Evolutionary conservation across 2,888 invertebrate genomes (phyloP), one percentile per base, ranked within the genome.

Genomic region (Acronicta psi): DNA sequence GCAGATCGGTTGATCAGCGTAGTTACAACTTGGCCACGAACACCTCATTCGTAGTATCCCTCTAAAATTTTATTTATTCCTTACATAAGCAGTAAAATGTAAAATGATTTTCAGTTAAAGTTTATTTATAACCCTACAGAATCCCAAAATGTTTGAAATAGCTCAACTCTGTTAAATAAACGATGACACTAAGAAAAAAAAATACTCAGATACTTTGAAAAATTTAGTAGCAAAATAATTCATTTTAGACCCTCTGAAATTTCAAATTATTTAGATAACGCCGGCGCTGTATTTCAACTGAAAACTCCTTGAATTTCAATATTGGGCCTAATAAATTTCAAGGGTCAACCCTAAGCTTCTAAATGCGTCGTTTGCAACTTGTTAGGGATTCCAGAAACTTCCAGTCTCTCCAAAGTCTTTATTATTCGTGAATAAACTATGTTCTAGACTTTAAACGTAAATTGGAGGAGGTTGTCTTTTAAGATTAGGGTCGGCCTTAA

Each of bases 291-390:
- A 55, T 43, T n/a, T n/a, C 18, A 46, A 17, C 37, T 40, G 17
- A 25, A 54, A 63, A 54, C 16, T 37, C 8, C 13, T 47, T 44
- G 23, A 55, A 46, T 59, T 64, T 64, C 40, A 53, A 50, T 43
- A 41, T 10, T 16, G 8, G n/a, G 18, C 54, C 17, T 17, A 56
- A 64, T 59, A 34, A 56, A 59, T 55, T 68, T 31, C 38, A 20
- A 38, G 40, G 59, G 55, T 65, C 66, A 50, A 20, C 31, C 14
- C 31, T 53, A 59, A 69, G 56, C 45, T 59, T 59, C 38, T n/a
- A 49, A 59, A 64, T 49, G 6, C 20, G 11, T 49, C 6, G 38
- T 69, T 52, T 49, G 34, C 29, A 42, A 40, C 52, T 56, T 53
- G 45, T 62, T 62, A 40, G 23, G 20, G 34, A 43, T 53, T 65